These are phyloP conservation scores for Nasonia giraulti DNA, from an alignment of 1,140 invertebrate species.

Conservation along the genomic window DNA sequence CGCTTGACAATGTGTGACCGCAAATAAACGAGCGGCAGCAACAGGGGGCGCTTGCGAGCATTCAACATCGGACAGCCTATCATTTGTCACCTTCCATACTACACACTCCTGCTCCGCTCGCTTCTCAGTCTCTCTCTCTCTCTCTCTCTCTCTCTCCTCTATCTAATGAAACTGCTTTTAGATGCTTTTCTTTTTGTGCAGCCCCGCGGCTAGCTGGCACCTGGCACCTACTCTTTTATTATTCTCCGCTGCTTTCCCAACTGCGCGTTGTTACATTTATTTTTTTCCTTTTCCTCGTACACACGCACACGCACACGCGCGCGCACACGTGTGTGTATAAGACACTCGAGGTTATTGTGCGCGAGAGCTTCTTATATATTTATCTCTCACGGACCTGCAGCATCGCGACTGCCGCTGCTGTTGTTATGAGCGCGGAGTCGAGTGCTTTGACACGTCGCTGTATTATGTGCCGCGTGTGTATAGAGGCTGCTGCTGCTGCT, in stretches of 20 bases:
- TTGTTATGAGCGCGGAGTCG: background rate
- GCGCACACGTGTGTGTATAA: too few species aligned
- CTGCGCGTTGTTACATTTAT: conserved; percentile 34
- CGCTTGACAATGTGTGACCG: conserved; percentile 70
- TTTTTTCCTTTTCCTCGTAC: conserved; percentile 14
- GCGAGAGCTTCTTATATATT: background rate
- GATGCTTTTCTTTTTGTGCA: conserved; percentile 66
- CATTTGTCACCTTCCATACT: conserved; percentile 70
- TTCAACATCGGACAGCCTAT: conserved; percentile 71
- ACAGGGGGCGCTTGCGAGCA: conserved; percentile 72
- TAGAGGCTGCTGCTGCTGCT: background rate
- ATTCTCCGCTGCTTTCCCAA: conserved; percentile 54
- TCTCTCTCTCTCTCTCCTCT: background rate
- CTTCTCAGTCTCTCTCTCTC: background rate
- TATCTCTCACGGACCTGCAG: background rate
- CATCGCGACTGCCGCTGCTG: background rate
- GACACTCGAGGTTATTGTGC: background rate
- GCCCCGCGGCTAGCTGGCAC: conserved; percentile 52
- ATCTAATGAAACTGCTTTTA: conserved; percentile 75
- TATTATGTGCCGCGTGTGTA: background rate
- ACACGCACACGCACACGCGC: too few species aligned
- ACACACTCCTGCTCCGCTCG: background rate
- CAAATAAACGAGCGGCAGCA: conserved; percentile 73
- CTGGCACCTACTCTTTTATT: conserved; percentile 65
- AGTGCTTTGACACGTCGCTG: conserved; percentile 34